Base-by-base conservation (phyloP, 2,888 invertebrate species). In the Venusia cambrica region DNA sequence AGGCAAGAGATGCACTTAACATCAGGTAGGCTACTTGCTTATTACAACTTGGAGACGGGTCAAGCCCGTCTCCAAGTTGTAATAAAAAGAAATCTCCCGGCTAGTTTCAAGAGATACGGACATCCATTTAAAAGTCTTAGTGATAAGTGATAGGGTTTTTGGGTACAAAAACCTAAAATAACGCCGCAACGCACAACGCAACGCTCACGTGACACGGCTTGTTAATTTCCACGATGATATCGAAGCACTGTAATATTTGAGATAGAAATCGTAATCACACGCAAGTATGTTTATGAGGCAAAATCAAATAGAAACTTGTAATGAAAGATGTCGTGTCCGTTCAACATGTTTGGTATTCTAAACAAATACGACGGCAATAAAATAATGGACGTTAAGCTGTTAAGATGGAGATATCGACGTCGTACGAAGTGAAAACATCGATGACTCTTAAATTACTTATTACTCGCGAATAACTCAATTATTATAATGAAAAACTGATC, bases 261-360 rank as follows among this genome's bases (percentile, higher is more conserved):
- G 73, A 84, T 81, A 79, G 83, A 81, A 79, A 84, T 77, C 81
- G 66, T 80, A 83, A 83, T 83, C 79, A 73, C 61, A 68, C 71
- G 79, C 69, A 67, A 83, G 75, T 69, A 60, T 55, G 66, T 76
- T 83, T 83, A 83, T 79, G 83, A 78, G 71, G 63, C 73, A 69
- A 78, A 83, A 85, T 81, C 85, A 85, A 87, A 85, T 87, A 85
- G 87, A 87, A 85, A 85, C 85, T 76, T 79, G 84, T 75, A 83
- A 83, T 84, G 79, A 78, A 79, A 78, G 79, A 83, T 80, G 78
- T 78, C 75, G 66, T 76, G 61, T 71, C 64, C 72, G 63, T 63
- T 67, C 58, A 62, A 69, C 73, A 67, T 76, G 84, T 80, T 77
- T 75, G 71, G 73, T 73, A 75, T 75, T 65, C 72, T 70, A 72